These are phyloP conservation scores for Cerastis leucographa DNA, from an alignment of 2,888 invertebrate species.

Conservation along the genomic window DNA sequence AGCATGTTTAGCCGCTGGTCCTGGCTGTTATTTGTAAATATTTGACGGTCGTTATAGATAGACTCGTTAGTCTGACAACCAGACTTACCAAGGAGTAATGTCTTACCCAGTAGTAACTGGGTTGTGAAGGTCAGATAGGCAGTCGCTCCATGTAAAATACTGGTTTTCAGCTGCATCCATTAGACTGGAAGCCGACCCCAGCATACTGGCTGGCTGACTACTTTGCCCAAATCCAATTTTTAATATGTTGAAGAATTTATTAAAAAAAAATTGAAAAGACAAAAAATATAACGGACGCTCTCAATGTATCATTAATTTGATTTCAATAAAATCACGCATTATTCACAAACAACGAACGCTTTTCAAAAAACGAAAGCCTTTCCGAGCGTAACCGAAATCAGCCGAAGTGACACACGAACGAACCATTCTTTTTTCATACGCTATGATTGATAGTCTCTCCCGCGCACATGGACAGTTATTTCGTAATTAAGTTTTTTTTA, in stretches of 20 bases:
- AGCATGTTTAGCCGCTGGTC: no score
- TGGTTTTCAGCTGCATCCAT: no score
- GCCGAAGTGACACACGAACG: slow-evolving; percentile 40
- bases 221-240: not conserved
- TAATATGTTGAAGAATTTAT: no score
- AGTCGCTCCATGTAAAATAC: not conserved
- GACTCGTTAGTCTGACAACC: not conserved
- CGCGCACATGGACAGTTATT: slow-evolving; percentile 42
- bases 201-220: no score
- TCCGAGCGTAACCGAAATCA: slow-evolving; percentile 47
- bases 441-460: slow-evolving; percentile 41
- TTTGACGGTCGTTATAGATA: not conserved
- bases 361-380: slow-evolving; percentile 51
- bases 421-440: slow-evolving; percentile 35
- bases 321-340: slow-evolving; percentile 26
- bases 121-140: not conserved
- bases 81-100: not conserved
- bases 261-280: not conserved
- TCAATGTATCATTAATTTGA: slow-evolving; percentile 10
- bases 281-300: slow-evolving; percentile 19
- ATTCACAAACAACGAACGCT: slow-evolving; percentile 25
- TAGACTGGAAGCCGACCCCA: no score
- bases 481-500: slow-evolving; percentile 41
- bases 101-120: not conserved
- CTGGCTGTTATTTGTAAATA: no score